phyloP scores from a whole-genome alignment of 2,113 vertebrate genomes.

The Eonycteris spelaea region DNA sequence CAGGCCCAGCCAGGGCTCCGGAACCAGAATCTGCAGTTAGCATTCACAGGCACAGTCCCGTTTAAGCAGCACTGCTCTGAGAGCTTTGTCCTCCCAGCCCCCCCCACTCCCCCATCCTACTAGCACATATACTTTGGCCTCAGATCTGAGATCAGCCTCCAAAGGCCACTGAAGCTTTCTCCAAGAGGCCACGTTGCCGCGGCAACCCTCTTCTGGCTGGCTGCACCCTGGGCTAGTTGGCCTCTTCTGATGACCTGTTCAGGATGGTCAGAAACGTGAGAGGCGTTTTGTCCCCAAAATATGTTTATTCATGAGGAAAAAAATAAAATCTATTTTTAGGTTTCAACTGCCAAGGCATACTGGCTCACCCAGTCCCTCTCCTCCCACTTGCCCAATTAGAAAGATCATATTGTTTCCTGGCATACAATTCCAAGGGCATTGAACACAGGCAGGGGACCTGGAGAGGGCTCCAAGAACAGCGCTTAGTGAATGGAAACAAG shows the following conservation, averaged over 20 bases:
- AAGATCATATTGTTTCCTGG: conserved; percentile 70
- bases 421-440: conserved; percentile 54
- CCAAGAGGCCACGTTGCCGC: background rate
- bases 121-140: background rate
- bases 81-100: background rate
- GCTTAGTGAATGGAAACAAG: conserved; percentile 70
- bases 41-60: rapidly evolving
- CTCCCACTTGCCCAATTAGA: conserved; percentile 62
- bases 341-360: background rate
- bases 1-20: background rate
- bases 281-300: background rate
- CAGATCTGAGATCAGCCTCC: background rate
- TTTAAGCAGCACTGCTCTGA: background rate
- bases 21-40: background rate
- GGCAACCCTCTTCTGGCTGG: background rate
- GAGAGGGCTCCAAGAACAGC: conserved; percentile 59
- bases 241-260: background rate
- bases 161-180: background rate
- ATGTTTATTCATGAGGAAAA: conserved; percentile 39
- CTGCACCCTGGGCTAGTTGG: background rate
- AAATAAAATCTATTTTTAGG: conserved; percentile 63
- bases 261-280: background rate
- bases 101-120: too few relatives aligned
- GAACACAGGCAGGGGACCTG: conserved; percentile 49
- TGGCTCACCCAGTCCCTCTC: conserved; percentile 34